These are phyloP conservation scores for Odocoileus virginianus DNA, from an alignment of 2,113 vertebrate species.

Conservation along the genomic window DNA sequence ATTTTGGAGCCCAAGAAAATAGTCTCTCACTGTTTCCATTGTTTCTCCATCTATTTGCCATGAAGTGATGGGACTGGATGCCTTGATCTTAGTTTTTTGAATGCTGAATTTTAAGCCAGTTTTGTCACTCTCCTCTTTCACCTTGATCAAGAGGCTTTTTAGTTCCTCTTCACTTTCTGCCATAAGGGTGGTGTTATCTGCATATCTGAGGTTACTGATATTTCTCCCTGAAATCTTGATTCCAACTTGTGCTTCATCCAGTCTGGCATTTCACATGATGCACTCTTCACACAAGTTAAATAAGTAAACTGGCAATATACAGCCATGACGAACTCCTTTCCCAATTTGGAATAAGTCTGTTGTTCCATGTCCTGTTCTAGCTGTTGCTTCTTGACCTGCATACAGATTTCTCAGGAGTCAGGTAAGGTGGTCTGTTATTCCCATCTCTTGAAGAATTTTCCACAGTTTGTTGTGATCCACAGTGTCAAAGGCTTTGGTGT, in stretches of 20 bases:
- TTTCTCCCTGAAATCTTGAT: neutral
- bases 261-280: neutral
- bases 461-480: neutral
- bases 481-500: neutral
- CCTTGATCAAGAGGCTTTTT: neutral
- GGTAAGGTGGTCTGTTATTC: neutral
- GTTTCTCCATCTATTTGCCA: neutral
- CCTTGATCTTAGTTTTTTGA: neutral
- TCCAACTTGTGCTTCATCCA: neutral
- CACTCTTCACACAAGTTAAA: neutral
- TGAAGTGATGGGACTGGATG: neutral
- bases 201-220: neutral
- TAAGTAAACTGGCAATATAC: neutral
- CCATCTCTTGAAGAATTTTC: neutral
- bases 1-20: neutral
- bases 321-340: neutral
- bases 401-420: neutral
- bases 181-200: neutral
- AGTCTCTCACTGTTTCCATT: neutral
- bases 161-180: neutral
- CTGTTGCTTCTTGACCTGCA: neutral
- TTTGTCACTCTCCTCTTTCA: neutral
- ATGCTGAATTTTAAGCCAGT: neutral
- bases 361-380: neutral
- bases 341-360: neutral